Conservation (phyloP, 2,888 invertebrate genomes). For the Noctuana brunneofusca region DNA sequence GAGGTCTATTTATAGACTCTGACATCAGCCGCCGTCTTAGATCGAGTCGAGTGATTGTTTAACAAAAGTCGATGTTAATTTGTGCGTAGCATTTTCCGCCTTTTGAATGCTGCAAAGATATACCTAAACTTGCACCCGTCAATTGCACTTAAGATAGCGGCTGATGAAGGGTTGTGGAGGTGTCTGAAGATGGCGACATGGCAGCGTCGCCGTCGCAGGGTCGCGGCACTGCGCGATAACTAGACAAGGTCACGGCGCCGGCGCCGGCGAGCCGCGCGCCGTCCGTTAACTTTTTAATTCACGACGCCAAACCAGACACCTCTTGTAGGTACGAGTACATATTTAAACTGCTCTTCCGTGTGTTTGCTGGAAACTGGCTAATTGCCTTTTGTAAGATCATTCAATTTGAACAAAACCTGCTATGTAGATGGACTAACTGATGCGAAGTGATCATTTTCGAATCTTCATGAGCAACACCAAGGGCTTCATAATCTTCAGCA, state of each 20-base stretch:
- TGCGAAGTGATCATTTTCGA: too few relatives aligned
- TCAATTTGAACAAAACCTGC: not conserved
- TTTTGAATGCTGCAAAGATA: not conserved
- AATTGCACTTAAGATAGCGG: not conserved
- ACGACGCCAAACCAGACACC: slow-evolving; percentile 56
- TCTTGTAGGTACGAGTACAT: slow-evolving; percentile 61
- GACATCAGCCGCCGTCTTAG: slow-evolving; percentile 66
- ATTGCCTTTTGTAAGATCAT: slow-evolving; percentile 6
- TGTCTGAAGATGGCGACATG: not conserved
- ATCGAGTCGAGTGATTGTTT: slow-evolving; percentile 53
- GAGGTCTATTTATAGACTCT: slow-evolving; percentile 70
- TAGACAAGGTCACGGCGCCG: slow-evolving; percentile 79
- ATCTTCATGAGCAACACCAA: too few relatives aligned
- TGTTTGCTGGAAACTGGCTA: slow-evolving; percentile 5
- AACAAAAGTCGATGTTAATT: slow-evolving; percentile 45
- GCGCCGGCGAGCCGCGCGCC: slow-evolving; percentile 68
- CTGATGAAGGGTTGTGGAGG: not conserved
- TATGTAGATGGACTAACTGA: too few relatives aligned
- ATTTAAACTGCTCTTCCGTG: slow-evolving; percentile 44
- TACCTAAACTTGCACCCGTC: not conserved
- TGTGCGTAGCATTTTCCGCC: slow-evolving; percentile 1
- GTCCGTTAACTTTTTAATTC: slow-evolving; percentile 74
- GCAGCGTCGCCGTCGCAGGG: not conserved
- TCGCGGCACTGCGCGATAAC: slow-evolving; percentile 47
- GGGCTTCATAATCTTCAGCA: too few relatives aligned